Conservation (phyloP, 2,113 vertebrate species). For the Tiliqua scincoides region DNA sequence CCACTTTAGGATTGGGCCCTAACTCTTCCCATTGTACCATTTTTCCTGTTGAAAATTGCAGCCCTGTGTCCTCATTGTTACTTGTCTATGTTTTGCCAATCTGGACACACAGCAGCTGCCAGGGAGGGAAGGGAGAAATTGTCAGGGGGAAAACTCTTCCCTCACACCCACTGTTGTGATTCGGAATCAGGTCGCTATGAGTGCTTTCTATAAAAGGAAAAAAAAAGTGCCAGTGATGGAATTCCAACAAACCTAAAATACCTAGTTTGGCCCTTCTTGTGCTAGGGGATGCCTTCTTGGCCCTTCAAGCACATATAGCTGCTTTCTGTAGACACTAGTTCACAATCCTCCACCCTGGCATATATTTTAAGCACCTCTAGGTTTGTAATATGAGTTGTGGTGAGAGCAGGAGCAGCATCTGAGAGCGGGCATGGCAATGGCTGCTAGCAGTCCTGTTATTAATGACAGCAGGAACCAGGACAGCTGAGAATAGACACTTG, state of each 20-base stretch:
- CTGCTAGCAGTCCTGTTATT: constrained; percentile 46
- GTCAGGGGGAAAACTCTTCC: too few species aligned
- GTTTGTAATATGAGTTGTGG: not conserved
- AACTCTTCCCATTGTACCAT: too few species aligned
- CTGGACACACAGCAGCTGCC: too few species aligned
- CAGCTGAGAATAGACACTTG: constrained; percentile 68
- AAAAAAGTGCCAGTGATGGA: too few species aligned
- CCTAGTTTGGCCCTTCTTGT: not conserved
- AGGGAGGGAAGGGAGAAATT: too few species aligned
- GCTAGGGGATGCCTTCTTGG: not conserved
- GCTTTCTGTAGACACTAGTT: not conserved
- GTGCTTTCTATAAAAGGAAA: too few species aligned
- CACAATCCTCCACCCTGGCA: not conserved
- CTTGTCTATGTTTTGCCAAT: too few species aligned
- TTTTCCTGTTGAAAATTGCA: too few species aligned
- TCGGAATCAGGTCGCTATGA: too few species aligned
- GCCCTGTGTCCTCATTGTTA: too few species aligned
- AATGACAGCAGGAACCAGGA: not conserved
- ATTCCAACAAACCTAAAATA: not conserved
- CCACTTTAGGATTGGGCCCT: too few species aligned
- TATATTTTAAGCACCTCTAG: not conserved
- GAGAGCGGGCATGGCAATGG: not conserved
- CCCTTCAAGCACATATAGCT: not conserved
- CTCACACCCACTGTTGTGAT: too few species aligned
- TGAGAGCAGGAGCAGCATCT: not conserved